phyloP scores from a whole-genome alignment of 2,797 vertebrate species.

The Hydrophis major region DNA sequence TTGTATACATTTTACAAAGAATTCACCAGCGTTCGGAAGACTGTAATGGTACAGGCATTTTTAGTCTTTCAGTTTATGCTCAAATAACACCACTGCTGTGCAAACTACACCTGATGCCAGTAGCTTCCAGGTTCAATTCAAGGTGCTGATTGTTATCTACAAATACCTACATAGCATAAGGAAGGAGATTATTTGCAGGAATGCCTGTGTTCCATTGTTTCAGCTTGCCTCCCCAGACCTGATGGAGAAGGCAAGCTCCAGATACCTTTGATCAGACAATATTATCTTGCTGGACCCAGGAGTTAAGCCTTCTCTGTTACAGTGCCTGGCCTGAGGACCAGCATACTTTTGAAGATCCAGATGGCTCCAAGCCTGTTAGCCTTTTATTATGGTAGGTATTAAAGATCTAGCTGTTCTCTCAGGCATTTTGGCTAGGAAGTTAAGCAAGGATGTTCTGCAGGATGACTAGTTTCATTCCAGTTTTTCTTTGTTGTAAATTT shows the following conservation, averaged over 20 bases:
- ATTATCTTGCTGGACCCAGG: not conserved
- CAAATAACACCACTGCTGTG: not conserved
- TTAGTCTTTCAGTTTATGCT: not conserved
- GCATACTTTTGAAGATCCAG: not conserved
- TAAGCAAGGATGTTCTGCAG: not conserved
- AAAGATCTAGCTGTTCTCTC: not conserved
- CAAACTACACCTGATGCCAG: not conserved
- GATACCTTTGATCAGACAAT: not conserved
- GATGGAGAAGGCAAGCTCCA: not conserved
- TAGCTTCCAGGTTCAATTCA: not conserved
- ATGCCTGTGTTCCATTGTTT: not conserved
- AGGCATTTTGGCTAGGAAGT: not conserved
- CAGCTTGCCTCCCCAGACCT: not conserved
- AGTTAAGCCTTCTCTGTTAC: not conserved
- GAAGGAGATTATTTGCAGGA: not conserved
- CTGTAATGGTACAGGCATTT: not conserved
- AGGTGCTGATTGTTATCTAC: not conserved
- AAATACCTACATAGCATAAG: not conserved
- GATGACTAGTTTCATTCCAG: not conserved
- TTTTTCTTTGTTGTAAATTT: not conserved
- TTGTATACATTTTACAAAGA: not conserved
- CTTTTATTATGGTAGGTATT: not conserved
- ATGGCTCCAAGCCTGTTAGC: not conserved
- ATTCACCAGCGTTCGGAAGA: not conserved
- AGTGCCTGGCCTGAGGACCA: not conserved